Evolutionary conservation across 2,797 vertebrate species (phyloP).

Genomic region (Passerculus sandwichensis): DNA sequence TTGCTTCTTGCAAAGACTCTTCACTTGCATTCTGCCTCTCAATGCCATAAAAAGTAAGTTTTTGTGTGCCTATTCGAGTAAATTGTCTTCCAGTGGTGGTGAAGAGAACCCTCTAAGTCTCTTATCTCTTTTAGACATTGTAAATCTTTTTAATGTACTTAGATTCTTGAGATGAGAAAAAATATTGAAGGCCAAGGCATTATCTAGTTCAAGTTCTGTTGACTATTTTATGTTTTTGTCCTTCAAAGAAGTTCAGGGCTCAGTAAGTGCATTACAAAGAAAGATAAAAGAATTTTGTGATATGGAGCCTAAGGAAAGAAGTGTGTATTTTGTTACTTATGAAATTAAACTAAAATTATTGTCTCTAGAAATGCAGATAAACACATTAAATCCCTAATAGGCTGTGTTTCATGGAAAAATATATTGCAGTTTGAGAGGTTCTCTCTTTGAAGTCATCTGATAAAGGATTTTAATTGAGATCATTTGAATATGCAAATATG

Average conservation of each 20-base stretch:
- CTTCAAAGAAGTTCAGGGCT: constrained; percentile 34
- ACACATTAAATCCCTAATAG: constrained; percentile 54
- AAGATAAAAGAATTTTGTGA: constrained; percentile 16
- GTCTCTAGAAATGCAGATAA: constrained; percentile 58
- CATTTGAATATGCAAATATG: constrained; percentile 78
- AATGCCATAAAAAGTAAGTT: background rate
- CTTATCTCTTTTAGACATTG: background rate
- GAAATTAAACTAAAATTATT: constrained; percentile 44
- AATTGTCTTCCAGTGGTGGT: background rate
- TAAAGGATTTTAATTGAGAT: constrained; percentile 75
- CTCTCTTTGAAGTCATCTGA: constrained; percentile 69
- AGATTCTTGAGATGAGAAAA: background rate
- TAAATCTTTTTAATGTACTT: constrained; percentile 37
- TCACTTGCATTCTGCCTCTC: background rate
- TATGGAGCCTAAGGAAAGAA: background rate
- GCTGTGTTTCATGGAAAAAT: constrained; percentile 36
- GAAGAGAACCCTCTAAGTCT: background rate
- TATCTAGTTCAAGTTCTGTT: constrained; percentile 28
- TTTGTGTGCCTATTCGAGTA: background rate
- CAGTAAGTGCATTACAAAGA: constrained; percentile 14
- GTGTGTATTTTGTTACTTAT: constrained; percentile 38
- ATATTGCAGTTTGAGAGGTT: constrained; percentile 63
- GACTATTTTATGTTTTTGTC: constrained; percentile 9
- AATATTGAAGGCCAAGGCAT: background rate
- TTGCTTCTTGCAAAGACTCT: background rate